Evolutionary conservation across 2,888 invertebrate species (phyloP).

Genomic region (Cyclophora punctaria): DNA sequence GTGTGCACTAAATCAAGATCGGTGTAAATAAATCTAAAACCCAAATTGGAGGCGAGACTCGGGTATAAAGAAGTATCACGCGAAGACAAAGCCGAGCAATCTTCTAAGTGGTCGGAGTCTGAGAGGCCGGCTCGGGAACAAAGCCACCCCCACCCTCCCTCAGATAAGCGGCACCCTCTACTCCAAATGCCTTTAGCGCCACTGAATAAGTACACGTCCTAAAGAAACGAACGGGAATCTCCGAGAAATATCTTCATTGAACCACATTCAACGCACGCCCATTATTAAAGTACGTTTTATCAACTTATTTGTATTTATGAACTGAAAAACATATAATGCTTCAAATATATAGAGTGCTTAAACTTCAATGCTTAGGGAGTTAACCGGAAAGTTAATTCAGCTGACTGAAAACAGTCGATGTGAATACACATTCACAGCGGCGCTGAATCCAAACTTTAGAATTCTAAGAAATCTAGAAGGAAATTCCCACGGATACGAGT

Average conservation of each 20-base stretch:
- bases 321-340: too few relatives aligned
- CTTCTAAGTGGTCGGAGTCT: slow-evolving; percentile 65
- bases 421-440: slow-evolving; percentile 6
- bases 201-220: slow-evolving; percentile 40
- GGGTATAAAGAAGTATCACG: slow-evolving; percentile 52
- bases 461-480: slow-evolving; percentile 19
- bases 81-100: slow-evolving; percentile 64
- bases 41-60: slow-evolving; percentile 46
- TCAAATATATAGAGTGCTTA: too few relatives aligned
- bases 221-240: slow-evolving; percentile 40
- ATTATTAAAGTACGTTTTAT: too few relatives aligned
- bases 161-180: slow-evolving; percentile 55
- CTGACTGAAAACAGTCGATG: slow-evolving; percentile 2
- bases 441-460: slow-evolving; percentile 10
- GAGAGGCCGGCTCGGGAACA: slow-evolving; percentile 40
- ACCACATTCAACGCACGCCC: slow-evolving; percentile 21
- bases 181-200: slow-evolving; percentile 51
- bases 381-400: neutral
- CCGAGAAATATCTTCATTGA: slow-evolving; percentile 35
- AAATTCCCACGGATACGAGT: slow-evolving; percentile 22
- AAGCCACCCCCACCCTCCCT: slow-evolving; percentile 37
- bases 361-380: slow-evolving; percentile 1
- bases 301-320: too few relatives aligned
- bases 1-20: slow-evolving; percentile 26
- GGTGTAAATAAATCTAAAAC: slow-evolving; percentile 42